phyloP scores from a whole-genome alignment of 2,797 vertebrate genomes.

The Peromyscus eremicus region DNA sequence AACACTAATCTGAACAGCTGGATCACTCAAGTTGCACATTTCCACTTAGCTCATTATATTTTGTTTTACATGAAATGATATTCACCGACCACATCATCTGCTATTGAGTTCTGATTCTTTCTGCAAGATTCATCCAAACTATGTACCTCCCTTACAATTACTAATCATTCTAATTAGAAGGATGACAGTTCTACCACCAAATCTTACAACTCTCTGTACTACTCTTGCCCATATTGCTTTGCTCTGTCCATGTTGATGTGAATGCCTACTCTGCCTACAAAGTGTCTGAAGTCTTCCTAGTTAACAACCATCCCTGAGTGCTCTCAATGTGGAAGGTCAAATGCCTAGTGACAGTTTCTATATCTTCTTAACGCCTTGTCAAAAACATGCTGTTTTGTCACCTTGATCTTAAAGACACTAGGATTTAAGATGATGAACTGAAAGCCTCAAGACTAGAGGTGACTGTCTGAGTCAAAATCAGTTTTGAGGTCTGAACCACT shows the following conservation, averaged over 20 bases:
- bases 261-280: slow-evolving; percentile 2
- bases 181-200: neutral
- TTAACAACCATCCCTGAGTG: neutral
- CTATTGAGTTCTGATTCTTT: neutral
- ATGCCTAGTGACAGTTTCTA: slow-evolving; percentile 14
- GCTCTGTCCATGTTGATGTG: neutral
- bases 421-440: slow-evolving; percentile 13
- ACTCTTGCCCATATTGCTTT: neutral
- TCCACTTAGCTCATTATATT: neutral
- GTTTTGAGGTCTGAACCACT: neutral
- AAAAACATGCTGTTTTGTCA: neutral
- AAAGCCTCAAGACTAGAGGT: neutral
- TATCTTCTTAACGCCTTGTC: neutral
- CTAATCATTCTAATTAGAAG: neutral
- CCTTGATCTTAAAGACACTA: slow-evolving; percentile 1
- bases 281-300: neutral
- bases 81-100: neutral
- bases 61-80: neutral
- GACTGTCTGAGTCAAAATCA: neutral
- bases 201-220: neutral
- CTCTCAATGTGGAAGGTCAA: slow-evolving; percentile 11
- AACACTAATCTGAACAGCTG: neutral
- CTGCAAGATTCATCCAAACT: slow-evolving; percentile 13
- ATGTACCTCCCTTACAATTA: neutral
- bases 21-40: neutral